Evolutionary conservation across 2,888 invertebrate genomes (phyloP).

Genomic region (Nomada hirtipes): DNA sequence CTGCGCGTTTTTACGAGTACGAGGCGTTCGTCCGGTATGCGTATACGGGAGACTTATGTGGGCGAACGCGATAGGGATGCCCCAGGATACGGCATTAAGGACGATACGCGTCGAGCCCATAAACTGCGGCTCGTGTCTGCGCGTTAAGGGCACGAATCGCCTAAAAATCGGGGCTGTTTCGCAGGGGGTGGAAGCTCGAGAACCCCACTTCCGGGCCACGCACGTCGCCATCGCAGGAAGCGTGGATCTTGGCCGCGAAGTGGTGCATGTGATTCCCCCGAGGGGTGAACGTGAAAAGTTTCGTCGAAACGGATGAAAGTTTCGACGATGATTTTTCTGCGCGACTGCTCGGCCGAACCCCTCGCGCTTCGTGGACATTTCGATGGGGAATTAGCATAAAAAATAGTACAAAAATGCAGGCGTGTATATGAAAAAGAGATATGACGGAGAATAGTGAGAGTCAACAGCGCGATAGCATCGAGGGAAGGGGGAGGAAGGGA

Average conservation of each 20-base stretch:
- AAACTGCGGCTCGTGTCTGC: conserved; percentile 49
- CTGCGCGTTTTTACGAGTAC: conserved; percentile 63
- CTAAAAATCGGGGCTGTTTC: conserved; percentile 41
- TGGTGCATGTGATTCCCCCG: conserved; percentile 77
- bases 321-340: conserved; percentile 42
- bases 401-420: background rate
- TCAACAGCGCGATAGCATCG: background rate
- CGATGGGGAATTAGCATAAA: background rate
- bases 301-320: conserved; percentile 28
- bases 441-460: background rate
- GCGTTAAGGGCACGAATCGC: conserved; percentile 48
- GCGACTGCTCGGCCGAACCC: background rate
- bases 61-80: conserved; percentile 43
- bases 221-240: conserved; percentile 71
- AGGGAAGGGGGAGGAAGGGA: background rate
- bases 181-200: conserved; percentile 17
- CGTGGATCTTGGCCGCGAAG: conserved; percentile 77
- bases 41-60: conserved; percentile 37
- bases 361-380: conserved; percentile 4
- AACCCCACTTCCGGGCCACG: conserved; percentile 65
- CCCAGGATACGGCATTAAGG: conserved; percentile 52
- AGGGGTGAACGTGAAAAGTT: conserved; percentile 50
- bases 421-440: background rate
- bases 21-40: conserved; percentile 49
- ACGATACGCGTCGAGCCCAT: conserved; percentile 42